Evolutionary conservation across 1,140 invertebrate genomes (phyloP).

Genomic region (Eubasilissa regina): DNA sequence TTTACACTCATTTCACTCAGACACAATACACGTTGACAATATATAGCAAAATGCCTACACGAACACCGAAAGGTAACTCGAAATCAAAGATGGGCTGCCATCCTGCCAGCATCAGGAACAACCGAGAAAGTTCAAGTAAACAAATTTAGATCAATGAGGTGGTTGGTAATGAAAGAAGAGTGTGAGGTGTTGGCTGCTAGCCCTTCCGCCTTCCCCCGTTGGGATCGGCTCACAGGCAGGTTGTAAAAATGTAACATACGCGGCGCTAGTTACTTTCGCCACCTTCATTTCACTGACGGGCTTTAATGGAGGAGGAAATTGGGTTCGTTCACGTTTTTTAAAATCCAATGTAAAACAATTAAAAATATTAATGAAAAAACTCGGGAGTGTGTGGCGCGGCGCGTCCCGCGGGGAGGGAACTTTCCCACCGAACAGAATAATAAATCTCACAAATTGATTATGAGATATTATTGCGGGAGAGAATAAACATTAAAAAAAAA

Average conservation of each 20-base stretch:
- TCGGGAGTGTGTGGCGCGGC: conserved; percentile 34
- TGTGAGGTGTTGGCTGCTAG: no score
- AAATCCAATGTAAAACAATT: conserved; percentile 58
- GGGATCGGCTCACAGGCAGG: no score
- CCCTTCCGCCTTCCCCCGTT: no score
- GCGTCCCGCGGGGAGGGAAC: conserved; percentile 16
- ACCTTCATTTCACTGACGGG: conserved; percentile 1
- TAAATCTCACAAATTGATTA: conserved; percentile 61
- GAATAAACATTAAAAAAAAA: conserved; percentile 18
- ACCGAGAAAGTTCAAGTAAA: no score
- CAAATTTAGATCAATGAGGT: no score
- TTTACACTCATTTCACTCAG: no score
- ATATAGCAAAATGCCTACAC: no score
- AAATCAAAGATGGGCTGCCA: no score
- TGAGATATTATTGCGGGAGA: conserved; percentile 57
- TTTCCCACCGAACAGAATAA: conserved; percentile 26
- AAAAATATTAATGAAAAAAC: conserved; percentile 60
- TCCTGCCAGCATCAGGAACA: no score
- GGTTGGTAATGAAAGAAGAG: no score
- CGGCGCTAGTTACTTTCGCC: neutral
- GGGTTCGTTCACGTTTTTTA: conserved; percentile 55
- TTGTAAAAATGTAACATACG: neutral
- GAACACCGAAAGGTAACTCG: no score
- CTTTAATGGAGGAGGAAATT: conserved; percentile 17
- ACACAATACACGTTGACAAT: no score